Percentiles rank a stretch among this genome's conserved stretches.
Evolutionary conservation across 1,140 invertebrate genomes (phyloP).

Genomic region (Luehdorfia chinensis): DNA sequence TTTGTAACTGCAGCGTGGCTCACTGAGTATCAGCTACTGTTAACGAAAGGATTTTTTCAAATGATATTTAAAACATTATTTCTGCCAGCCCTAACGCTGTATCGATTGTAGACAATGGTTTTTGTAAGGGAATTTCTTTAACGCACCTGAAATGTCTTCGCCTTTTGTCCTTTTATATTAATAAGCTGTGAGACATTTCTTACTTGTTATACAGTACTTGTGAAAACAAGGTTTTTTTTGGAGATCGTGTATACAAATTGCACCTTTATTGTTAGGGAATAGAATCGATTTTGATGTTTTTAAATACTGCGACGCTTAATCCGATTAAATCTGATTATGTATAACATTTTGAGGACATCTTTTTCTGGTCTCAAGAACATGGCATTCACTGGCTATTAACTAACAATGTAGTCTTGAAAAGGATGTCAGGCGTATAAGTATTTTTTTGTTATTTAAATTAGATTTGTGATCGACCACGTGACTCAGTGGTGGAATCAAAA

Average conservation of each 20-base stretch:
- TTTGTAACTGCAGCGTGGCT: no score
- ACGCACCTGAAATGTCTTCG: not conserved
- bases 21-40: no score
- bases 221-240: conserved; percentile 2
- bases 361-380: not conserved
- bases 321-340: conserved; percentile 28
- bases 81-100: conserved; percentile 5
- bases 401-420: not conserved
- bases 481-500: no score
- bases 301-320: conserved; percentile 11
- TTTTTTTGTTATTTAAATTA: conserved; percentile 15
- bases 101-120: conserved; percentile 5
- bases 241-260: not conserved
- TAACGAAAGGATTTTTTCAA: no score
- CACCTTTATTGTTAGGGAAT: not conserved
- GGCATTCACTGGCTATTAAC: no score
- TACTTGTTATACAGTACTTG: conserved; percentile 24
- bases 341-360: conserved; percentile 21
- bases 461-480: no score
- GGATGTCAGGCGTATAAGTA: not conserved
- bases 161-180: conserved; percentile 31
- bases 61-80: no score
- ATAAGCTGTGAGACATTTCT: conserved; percentile 32
- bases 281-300: not conserved
- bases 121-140: not conserved